Conservation (phyloP, 2,113 vertebrate genomes). For the Microcebus jonahi region DNA sequence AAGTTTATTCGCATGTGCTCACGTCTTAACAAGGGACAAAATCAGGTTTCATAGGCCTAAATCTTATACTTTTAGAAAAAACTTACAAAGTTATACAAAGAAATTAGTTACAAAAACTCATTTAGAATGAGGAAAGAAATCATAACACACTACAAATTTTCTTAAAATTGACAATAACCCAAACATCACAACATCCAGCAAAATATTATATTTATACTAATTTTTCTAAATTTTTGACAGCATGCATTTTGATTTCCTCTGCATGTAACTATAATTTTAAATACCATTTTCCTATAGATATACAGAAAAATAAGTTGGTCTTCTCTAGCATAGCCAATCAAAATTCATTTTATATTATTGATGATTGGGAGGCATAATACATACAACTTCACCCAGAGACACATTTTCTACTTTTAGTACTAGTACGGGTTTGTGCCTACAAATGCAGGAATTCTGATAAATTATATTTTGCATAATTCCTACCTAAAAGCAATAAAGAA, state of each 20-base stretch:
- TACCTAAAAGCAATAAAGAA: neutral
- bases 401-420: neutral
- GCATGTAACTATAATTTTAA: neutral
- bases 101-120: neutral
- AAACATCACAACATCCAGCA: neutral
- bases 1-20: neutral
- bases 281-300: neutral
- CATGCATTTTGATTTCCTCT: neutral
- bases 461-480: neutral
- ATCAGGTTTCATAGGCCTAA: neutral
- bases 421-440: neutral
- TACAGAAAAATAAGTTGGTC: neutral
- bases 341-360: neutral
- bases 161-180: neutral
- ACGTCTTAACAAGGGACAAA: neutral
- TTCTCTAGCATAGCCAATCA: neutral
- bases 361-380: neutral
- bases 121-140: conserved; percentile 29
- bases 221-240: neutral
- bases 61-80: neutral
- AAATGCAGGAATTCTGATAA: neutral
- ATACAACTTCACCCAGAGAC: neutral
- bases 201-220: neutral
- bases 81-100: neutral
- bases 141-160: neutral